Evolutionary conservation across 92 coral and sea anemone species (phyloP), one percentile per base, ranked within the genome.

Genomic region (Actinernus sp.): DNA sequence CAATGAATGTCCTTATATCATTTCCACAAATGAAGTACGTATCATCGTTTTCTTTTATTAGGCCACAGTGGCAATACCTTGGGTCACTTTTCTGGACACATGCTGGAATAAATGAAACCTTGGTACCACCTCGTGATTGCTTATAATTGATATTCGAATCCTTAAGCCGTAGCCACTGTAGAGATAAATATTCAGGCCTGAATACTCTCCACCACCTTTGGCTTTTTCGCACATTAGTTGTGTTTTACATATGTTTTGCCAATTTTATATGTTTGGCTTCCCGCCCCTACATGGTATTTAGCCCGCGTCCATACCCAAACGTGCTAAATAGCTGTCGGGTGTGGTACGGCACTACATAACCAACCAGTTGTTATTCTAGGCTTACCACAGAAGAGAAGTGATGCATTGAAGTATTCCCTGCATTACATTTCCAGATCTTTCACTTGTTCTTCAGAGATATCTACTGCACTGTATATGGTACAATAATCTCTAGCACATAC

Each of bases 201-300:
- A 85, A 79, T 32, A 79, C 83, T 26, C 38, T 65, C 78, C 66
- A 62, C 87, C 92, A 85, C 75, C 82, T 58, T 24, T 46, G 48
- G 27, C 30, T 31, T 43, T 85, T 85, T 48, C 31, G 64, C 23
- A 47, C 64, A 71, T 86, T 86, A 56, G 78, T 78, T 3, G 92
- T 79, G 31, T 86, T 86, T 36, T 67, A 49, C 0, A 86, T 49
- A 51, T 86, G 79, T 40, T 25, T 63, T 11, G 88, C 84, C 53
- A 81, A 49, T 49, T 81, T 81, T 18, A 87, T 73, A 62, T 81
- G 93, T 27, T 86, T 87, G 24, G 88, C 80, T 32, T 86, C 92
- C 3, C 88, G 27, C 0, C 85, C 71, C 65, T 81, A 88, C 85
- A 74, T 81, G 1, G 88, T 50, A 56, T 87, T 87, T 1, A 87